Evolutionary conservation across 2,113 vertebrate genomes (phyloP).

Genomic region (Apodemus sylvaticus): DNA sequence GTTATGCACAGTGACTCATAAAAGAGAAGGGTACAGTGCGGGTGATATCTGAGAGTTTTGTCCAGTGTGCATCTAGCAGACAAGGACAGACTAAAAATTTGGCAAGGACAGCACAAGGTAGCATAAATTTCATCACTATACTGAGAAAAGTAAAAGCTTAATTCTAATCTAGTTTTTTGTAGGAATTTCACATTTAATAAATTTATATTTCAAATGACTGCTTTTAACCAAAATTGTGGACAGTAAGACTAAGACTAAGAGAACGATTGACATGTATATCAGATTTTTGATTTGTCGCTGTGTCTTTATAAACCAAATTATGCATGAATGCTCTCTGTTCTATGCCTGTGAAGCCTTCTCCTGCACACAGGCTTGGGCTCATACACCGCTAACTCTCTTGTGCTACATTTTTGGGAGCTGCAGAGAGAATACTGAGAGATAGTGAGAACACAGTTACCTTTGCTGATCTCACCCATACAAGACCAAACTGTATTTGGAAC

Average conservation of each 20-base stretch:
- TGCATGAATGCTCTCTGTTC: neutral
- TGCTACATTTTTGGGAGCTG: neutral
- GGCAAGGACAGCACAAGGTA: accelerated
- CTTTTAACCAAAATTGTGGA: neutral
- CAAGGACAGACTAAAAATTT: neutral
- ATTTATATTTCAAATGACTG: neutral
- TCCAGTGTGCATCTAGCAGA: neutral
- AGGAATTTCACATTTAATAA: neutral
- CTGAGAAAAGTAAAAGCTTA: neutral
- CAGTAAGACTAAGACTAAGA: neutral
- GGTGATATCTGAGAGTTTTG: neutral
- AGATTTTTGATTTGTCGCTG: neutral
- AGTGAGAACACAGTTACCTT: neutral
- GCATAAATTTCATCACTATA: neutral
- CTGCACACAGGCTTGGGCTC: accelerated
- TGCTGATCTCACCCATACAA: neutral
- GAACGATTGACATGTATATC: neutral
- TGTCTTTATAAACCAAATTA: neutral
- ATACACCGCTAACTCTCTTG: accelerated
- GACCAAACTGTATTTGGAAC: neutral
- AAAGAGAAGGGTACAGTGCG: neutral
- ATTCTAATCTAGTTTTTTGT: neutral
- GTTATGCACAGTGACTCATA: neutral
- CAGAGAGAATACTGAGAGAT: neutral
- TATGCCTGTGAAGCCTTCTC: accelerated